Evolutionary conservation across 2,113 vertebrate species (phyloP), one percentile per base, ranked within the genome.

Genomic region (Hippotragus niger): DNA sequence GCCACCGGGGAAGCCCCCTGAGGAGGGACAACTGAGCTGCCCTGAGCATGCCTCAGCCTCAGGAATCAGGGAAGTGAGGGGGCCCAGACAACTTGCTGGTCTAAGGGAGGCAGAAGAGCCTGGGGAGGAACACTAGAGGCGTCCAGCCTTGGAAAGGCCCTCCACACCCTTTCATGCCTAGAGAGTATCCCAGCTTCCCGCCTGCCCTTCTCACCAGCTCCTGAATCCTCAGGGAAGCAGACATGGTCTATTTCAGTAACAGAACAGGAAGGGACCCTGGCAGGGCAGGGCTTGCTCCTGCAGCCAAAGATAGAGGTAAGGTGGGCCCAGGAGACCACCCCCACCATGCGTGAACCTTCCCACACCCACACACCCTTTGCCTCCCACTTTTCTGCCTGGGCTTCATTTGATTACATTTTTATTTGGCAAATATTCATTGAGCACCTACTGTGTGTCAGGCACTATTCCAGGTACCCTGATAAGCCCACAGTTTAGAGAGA

Each of bases 31-130:
- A 21, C 85, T 23, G 7, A 81, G 55, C n/a, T n/a, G 43, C 33
- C 21, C 64, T 9, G 15, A 40, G 53, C 52, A n/a, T 2, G 3
- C 10, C 45, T 94, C 16, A 1, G n/a, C 21, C 33, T 29, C 17
- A 13, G 7, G 43, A 4, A 1, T 6, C 4, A 16, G 0, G n/a
- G 80, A 36, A 3, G 16, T 11, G 50, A 36, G 47, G 50, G 43
- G 5, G 7, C 15, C 27, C 13, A 17, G 50, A 40, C 25, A 31
- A 25, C 25, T 11, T 8, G 17, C 1, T 25, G n/a, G 33, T 80
- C 84, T 84, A 15, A 2, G 16, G 9, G 15, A 71, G 64, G 50
- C 21, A 25, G 10, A n/a, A 67, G 57, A n/a, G 33, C n/a, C 55
- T 64, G 29, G 47, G 12, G 40, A 21, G 11, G 13, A 10, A 53